These are phyloP conservation scores for Pogoniulus pusillus DNA, from an alignment of 2,797 vertebrate genomes.

Conservation along the genomic window DNA sequence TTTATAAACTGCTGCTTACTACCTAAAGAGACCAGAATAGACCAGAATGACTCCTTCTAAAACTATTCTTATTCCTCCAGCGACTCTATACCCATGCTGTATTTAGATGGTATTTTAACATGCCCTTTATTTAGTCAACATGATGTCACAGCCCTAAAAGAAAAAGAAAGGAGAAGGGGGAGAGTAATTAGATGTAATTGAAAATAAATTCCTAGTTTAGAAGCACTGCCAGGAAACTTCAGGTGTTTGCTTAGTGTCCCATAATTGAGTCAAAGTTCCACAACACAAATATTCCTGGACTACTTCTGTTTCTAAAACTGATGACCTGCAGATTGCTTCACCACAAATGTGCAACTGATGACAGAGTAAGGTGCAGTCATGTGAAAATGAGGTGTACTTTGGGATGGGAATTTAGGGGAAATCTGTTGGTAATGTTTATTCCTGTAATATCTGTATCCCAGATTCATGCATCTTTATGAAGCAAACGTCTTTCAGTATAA, in stretches of 20 bases:
- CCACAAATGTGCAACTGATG: neutral
- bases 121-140: slow-evolving; percentile 18
- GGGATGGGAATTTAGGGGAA: neutral
- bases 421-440: neutral
- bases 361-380: neutral
- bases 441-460: neutral
- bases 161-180: neutral
- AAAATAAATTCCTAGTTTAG: slow-evolving; percentile 16
- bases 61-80: neutral
- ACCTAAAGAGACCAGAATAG: slow-evolving; percentile 35
- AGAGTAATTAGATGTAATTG: neutral
- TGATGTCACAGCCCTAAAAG: neutral
- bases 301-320: neutral
- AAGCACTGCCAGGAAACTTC: slow-evolving; percentile 8
- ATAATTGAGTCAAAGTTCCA: neutral
- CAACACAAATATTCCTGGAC: neutral
- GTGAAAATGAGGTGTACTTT: neutral
- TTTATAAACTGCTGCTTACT: slow-evolving; percentile 53
- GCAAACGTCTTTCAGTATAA: neutral
- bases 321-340: neutral
- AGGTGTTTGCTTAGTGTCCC: slow-evolving; percentile 31
- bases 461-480: neutral
- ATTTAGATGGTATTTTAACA: slow-evolving; percentile 34
- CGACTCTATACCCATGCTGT: neutral
- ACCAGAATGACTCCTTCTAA: slow-evolving; percentile 13